Percentiles rank a stretch among this genome's conserved stretches.
These are phyloP conservation scores for Drosophila gunungcola DNA, from an alignment of 1,140 invertebrate species.

Conservation along the genomic window DNA sequence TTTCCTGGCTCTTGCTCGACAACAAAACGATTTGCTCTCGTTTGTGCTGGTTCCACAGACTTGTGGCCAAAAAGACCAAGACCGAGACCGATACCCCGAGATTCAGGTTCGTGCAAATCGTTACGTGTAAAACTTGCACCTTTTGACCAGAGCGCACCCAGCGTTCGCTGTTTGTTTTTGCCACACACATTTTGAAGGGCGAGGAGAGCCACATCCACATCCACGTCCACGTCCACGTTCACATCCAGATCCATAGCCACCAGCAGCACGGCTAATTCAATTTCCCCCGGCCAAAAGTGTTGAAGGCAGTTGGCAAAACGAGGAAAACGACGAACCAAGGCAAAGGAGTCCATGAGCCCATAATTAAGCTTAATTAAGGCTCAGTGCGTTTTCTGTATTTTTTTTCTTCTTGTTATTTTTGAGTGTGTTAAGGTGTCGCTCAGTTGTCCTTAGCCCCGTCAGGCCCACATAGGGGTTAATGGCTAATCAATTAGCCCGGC, in stretches of 20 bases:
- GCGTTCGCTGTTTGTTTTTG: slow-evolving; percentile 68
- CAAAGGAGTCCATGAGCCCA: slow-evolving; percentile 46
- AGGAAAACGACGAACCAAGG: background rate
- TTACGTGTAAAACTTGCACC: slow-evolving; percentile 82
- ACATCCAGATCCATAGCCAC: too few relatives aligned
- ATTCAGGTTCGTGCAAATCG: slow-evolving; percentile 76
- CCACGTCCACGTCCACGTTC: too few relatives aligned
- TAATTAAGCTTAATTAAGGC: slow-evolving; percentile 78
- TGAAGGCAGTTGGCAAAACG: slow-evolving; percentile 20
- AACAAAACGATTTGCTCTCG: slow-evolving; percentile 83
- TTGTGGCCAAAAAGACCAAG: slow-evolving; percentile 22
- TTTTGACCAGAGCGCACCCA: slow-evolving; percentile 69
- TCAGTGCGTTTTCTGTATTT: slow-evolving; percentile 20
- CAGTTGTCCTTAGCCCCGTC: slow-evolving; percentile 39
- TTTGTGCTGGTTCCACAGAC: slow-evolving; percentile 64
- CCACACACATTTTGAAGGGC: slow-evolving; percentile 35
- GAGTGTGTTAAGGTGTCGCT: slow-evolving; percentile 58
- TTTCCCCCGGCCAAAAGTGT: slow-evolving; percentile 51
- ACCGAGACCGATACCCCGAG: slow-evolving; percentile 19
- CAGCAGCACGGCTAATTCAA: slow-evolving; percentile 63
- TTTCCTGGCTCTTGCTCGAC: slow-evolving; percentile 51
- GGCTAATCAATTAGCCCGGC: slow-evolving; percentile 75
- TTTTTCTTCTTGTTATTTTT: background rate
- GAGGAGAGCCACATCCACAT: slow-evolving; percentile 10
- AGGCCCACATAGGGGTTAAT: slow-evolving; percentile 72